These are phyloP conservation scores for Rhopalosiphum nymphaeae DNA, from an alignment of 2,888 invertebrate genomes.

Conservation along the genomic window DNA sequence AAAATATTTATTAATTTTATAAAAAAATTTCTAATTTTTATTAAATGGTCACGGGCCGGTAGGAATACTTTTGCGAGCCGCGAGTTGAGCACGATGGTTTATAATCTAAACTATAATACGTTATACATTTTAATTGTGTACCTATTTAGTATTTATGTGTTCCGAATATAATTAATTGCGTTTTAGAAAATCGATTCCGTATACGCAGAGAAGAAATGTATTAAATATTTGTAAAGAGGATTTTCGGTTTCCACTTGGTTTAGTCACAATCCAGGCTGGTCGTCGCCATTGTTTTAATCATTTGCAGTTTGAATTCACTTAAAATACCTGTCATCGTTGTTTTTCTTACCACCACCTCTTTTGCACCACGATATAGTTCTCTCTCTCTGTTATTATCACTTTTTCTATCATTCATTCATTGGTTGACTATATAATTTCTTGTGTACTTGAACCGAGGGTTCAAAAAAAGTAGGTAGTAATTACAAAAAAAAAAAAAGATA, in stretches of 20 bases:
- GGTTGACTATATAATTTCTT: slow-evolving; percentile 13
- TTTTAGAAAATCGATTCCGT: slow-evolving; percentile 16
- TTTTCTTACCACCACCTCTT: background rate
- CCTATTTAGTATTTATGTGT: background rate
- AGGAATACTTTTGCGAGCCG: too few relatives aligned
- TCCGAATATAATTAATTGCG: background rate
- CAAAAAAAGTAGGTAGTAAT: slow-evolving; percentile 59
- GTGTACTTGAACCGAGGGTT: background rate
- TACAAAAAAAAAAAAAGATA: slow-evolving; percentile 48
- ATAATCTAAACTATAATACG: background rate
- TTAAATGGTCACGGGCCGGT: too few relatives aligned
- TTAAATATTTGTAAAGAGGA: slow-evolving; percentile 27
- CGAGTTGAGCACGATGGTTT: too few relatives aligned
- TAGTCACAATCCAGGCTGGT: slow-evolving; percentile 23
- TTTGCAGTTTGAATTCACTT: slow-evolving; percentile 52
- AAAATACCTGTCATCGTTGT: slow-evolving; percentile 46
- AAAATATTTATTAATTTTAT: too few relatives aligned
- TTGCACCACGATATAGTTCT: background rate
- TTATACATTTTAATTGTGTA: background rate
- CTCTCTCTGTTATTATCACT: background rate
- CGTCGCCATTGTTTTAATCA: slow-evolving; percentile 55
- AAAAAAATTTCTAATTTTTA: too few relatives aligned
- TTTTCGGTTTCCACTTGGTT: slow-evolving; percentile 44
- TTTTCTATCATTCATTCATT: background rate
- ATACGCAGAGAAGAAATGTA: background rate